These are phyloP conservation scores for Melieria omissa DNA, from an alignment of 2,888 invertebrate genomes.

Conservation along the genomic window DNA sequence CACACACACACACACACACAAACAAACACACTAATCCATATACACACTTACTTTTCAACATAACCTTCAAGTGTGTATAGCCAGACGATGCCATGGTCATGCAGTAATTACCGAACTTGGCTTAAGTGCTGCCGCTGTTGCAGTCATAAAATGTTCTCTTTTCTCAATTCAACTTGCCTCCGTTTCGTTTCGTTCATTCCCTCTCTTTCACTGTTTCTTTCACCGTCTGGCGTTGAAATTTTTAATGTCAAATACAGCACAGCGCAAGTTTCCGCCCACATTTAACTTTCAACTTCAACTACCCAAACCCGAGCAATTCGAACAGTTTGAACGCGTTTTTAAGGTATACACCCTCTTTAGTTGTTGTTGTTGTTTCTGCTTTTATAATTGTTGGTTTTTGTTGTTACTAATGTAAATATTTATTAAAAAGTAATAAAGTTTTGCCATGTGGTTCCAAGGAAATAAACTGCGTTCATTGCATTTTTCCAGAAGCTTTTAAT, in stretches of 20 bases:
- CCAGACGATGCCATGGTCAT: slow-evolving; percentile 8
- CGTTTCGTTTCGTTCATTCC: too few relatives aligned
- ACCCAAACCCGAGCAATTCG: neutral
- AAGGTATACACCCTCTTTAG: neutral
- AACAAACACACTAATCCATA: too few relatives aligned
- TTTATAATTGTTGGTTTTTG: neutral
- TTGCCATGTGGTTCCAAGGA: slow-evolving; percentile 23
- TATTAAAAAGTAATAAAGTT: slow-evolving; percentile 43
- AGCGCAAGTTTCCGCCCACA: slow-evolving; percentile 17
- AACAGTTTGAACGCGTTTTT: neutral
- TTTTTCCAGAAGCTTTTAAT: slow-evolving; percentile 38
- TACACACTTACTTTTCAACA: too few relatives aligned
- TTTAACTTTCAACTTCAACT: neutral
- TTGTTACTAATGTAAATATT: slow-evolving; percentile 35
- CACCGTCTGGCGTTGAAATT: neutral
- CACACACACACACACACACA: too few relatives aligned
- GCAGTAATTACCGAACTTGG: slow-evolving; percentile 31
- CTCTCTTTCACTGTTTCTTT: too few relatives aligned
- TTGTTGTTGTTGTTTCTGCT: neutral
- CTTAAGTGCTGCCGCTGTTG: slow-evolving; percentile 13
- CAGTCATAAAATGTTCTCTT: slow-evolving; percentile 24
- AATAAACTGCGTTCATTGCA: slow-evolving; percentile 31
- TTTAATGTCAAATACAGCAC: slow-evolving; percentile 28
- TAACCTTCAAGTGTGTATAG: too few relatives aligned
- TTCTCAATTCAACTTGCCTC: slow-evolving; percentile 19